Evolutionary conservation across 92 coral and sea anemone species (phyloP), one percentile per base, ranked within the genome.

Genomic region (Ricordea florida): DNA sequence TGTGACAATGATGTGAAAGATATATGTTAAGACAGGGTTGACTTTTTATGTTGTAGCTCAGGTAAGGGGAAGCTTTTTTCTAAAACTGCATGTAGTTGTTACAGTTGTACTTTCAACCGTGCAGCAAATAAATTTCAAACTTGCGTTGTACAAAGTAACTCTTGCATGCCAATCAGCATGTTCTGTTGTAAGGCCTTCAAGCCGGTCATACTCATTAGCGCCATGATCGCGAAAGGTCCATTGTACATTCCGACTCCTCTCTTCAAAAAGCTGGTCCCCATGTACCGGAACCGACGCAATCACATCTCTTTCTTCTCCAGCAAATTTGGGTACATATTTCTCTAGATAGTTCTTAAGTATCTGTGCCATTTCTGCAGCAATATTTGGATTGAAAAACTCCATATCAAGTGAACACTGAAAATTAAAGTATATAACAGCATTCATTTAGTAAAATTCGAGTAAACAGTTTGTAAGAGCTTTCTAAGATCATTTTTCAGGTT

Each of bases 151-250:
- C 23, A 78, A 42, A 17, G 76, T 84, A 9, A 69, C 57, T 46
- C 78, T 84, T n/a, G 89, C 89, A 61, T 84, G 89, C 89, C 89
- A 84, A 25, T 76, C 89, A 11, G 84, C 84, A 69, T 69, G 72
- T 50, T 85, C 90, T 2, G 90, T 36, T 17, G 38, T 20, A 64
- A 85, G 27, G 8, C 85, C 85, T 29, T 85, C 76, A 0, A 78
- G 41, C 17, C 60, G 43, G 64, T 85, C 90, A 29, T 27, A 28
- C n/a, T 7, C 23, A 21, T 17, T 79, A 35, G 79, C 55, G 2
- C 86, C 86, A n/a, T n/a, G n/a, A 62, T 63, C 76, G 7, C 60
- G 53, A 26, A 52, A 61, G 5, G 76, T 66, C 90, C 90, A 85
- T 50, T 79, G 59, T 9, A 60, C 66, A 72, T 79, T 85, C 35